These are phyloP conservation scores for Drosophila barbarae DNA, from an alignment of 2,888 invertebrate genomes.

Conservation along the genomic window DNA sequence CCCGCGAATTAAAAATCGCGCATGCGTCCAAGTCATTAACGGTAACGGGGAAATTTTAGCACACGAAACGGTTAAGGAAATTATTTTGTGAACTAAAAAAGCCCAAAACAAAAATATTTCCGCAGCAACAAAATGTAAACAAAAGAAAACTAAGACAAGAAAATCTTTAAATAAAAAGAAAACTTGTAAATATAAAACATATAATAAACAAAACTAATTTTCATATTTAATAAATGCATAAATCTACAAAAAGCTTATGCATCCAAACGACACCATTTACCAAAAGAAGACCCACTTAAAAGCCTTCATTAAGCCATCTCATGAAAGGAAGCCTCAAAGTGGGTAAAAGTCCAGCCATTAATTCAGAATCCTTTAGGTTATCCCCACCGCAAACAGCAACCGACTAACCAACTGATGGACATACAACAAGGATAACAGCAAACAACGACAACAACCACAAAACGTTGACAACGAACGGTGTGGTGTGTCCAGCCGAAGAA, in stretches of 20 bases:
- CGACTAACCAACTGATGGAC: constrained; percentile 60
- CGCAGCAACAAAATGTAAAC: constrained; percentile 49
- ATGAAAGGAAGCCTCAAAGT: not conserved
- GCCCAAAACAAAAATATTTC: constrained; percentile 51
- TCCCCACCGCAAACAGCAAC: constrained; percentile 57
- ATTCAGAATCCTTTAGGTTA: constrained; percentile 56
- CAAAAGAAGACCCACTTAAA: not conserved
- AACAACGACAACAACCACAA: constrained; percentile 39
- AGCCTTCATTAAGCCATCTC: not conserved
- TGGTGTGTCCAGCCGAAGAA: constrained; percentile 43
- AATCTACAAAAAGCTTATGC: not conserved
- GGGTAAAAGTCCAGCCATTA: constrained; percentile 26
- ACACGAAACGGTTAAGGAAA: constrained; percentile 48
- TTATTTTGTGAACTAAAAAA: constrained; percentile 40
- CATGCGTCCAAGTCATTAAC: constrained; percentile 34
- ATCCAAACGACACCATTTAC: not conserved
- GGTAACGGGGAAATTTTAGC: constrained; percentile 50
- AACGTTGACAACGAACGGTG: constrained; percentile 38
- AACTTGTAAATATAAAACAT: too few species aligned
- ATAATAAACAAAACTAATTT: too few species aligned
- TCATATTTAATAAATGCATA: too few species aligned
- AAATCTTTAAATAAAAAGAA: not conserved
- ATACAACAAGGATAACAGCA: constrained; percentile 26
- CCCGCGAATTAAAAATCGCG: constrained; percentile 48
- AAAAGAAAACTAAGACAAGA: constrained; percentile 21